Base-by-base conservation (phyloP, 1,140 invertebrate species). In the Marisa cornuarietis region DNA sequence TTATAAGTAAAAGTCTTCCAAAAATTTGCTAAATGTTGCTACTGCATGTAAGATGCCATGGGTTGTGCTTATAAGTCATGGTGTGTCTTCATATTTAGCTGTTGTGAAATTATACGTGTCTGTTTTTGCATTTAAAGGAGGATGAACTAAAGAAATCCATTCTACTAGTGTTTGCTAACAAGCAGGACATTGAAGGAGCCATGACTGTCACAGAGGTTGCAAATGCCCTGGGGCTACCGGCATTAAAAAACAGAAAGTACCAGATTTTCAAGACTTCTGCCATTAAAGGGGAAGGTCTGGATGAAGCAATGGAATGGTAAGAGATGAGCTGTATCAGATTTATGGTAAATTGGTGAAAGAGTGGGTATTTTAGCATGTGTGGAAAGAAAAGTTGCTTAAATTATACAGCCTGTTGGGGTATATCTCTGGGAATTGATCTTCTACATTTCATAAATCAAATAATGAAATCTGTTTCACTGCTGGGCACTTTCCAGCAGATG, bases 211-310 rank as follows among this genome's bases (percentile, higher is more conserved):
- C 97, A 0, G 98, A 99, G 92, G 97, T 99, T 26, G 97, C 99
- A 89, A 96, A 98, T 91, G 96, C 97, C 0, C 92, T 99, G 65
- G 98, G 98, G 16, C 92, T 99, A 76, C 96, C 99, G 84, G 95
- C 95, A 31, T 92, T 99, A 16, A 98, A 98, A 91, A 98, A 98
- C 92, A 93, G 98, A 91, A 99, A 98, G 88, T 99, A 99, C 92
- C 98, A 99, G 94, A 99, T 99, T 88, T 99, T 99, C 91, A 99
- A 99, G 93, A 99, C 98, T 24, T 99, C 98, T 0, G 98, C 98
- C 26, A 96, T 97, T 73, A 97, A 99, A 92, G 98, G 98, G n/a
- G 97, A 99, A 92, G 99, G 99, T 0, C 92, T 99, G 14, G 97
- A 99, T 90, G 96, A 98, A 92, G 97, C 98, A 58, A 99, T 99